These are phyloP conservation scores for Oxyteleia sp. DNA, from an alignment of 2,888 invertebrate genomes.

Conservation along the genomic window DNA sequence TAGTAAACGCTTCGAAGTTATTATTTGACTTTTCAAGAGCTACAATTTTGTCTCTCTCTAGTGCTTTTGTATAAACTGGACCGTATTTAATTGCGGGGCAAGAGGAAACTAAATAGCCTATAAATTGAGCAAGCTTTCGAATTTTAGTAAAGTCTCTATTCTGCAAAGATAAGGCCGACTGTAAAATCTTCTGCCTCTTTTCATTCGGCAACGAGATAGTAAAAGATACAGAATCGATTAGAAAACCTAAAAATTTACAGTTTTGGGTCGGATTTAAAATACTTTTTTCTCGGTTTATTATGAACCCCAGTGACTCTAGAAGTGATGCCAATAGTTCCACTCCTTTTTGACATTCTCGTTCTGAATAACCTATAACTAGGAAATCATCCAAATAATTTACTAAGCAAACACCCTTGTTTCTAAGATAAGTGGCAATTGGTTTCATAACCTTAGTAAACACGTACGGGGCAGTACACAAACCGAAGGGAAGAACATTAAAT, in stretches of 20 bases:
- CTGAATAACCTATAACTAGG: constrained; percentile 37
- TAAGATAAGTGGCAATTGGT: neutral
- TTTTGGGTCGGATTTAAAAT: constrained; percentile 18
- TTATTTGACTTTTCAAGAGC: neutral
- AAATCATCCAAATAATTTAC: constrained; percentile 55
- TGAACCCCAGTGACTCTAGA: constrained; percentile 50
- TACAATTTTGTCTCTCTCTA: neutral
- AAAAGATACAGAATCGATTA: constrained; percentile 38
- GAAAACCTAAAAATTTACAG: constrained; percentile 52
- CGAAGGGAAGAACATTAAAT: neutral
- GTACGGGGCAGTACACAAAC: constrained; percentile 7
- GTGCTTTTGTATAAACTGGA: neutral
- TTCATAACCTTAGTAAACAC: constrained; percentile 4
- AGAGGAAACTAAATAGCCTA: constrained; percentile 25
- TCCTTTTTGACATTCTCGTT: constrained; percentile 29
- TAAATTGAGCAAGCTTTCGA: constrained; percentile 30
- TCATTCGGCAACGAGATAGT: constrained; percentile 43
- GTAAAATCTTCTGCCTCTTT: constrained; percentile 41
- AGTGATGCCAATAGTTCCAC: constrained; percentile 7
- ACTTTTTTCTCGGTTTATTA: constrained; percentile 41
- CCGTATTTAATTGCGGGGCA: constrained; percentile 5
- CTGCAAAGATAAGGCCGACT: neutral
- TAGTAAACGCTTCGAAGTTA: neutral
- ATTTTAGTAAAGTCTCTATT: constrained; percentile 8
- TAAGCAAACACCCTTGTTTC: neutral